Evolutionary conservation across 2,797 vertebrate species (phyloP).

Genomic region (Mastacembelus armatus): DNA sequence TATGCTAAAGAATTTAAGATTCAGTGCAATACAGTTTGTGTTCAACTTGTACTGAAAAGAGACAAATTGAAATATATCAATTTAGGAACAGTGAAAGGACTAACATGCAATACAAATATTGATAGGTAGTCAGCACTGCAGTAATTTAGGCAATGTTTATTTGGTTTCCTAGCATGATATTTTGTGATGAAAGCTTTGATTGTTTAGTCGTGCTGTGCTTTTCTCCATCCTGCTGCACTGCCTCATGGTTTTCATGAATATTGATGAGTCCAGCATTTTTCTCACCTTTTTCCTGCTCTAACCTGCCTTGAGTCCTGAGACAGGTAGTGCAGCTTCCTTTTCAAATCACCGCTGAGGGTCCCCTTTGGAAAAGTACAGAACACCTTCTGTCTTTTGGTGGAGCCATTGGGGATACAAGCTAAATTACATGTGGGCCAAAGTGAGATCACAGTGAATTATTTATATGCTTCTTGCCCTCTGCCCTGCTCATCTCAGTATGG

Average conservation of each 20-base stretch:
- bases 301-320: slow-evolving; percentile 4
- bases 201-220: slow-evolving; percentile 30
- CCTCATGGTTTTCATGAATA: slow-evolving; percentile 29
- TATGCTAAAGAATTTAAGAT: no score
- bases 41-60: neutral
- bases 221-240: neutral
- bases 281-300: slow-evolving; percentile 26
- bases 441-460: slow-evolving; percentile 70
- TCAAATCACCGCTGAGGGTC: slow-evolving; percentile 17
- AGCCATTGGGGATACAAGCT: slow-evolving; percentile 58
- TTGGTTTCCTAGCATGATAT: slow-evolving; percentile 27
- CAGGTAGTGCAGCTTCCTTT: slow-evolving; percentile 28
- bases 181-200: slow-evolving; percentile 34
- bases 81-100: neutral
- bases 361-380: slow-evolving; percentile 31
- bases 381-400: slow-evolving; percentile 42
- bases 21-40: no score
- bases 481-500: slow-evolving; percentile 37
- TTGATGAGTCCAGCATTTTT: slow-evolving; percentile 34
- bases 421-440: slow-evolving; percentile 64
- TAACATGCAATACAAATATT: neutral
- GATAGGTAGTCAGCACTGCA: neutral
- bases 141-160: slow-evolving; percentile 15
- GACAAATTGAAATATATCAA: neutral
- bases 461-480: slow-evolving; percentile 50